Percentiles rank a stretch among this genome's conserved stretches.
Conservation (phyloP, 2,888 invertebrate genomes). For the Sarcophaga subvicina region DNA sequence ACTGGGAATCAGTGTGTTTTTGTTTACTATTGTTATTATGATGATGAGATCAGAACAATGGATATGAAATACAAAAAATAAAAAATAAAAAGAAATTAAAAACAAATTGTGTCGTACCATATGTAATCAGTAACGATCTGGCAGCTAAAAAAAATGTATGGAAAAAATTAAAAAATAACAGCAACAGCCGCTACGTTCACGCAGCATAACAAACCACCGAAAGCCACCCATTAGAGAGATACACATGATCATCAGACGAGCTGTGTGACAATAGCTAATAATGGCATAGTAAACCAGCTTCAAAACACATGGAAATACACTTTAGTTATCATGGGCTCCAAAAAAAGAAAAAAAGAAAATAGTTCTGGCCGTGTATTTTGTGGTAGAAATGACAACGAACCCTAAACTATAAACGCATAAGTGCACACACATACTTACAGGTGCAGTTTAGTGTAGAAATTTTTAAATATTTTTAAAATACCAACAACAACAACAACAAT, state of each 20-base stretch:
- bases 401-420: conserved; percentile 57
- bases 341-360: not conserved
- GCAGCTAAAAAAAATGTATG: conserved; percentile 9
- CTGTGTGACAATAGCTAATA: not conserved
- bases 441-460: conserved; percentile 57
- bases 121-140: conserved; percentile 63
- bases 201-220: conserved; percentile 64
- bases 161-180: conserved; percentile 22
- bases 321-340: not conserved
- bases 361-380: conserved; percentile 36
- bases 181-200: conserved; percentile 43
- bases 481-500: not conserved
- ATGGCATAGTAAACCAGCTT: conserved; percentile 3
- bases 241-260: conserved; percentile 42
- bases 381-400: conserved; percentile 62
- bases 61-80: conserved; percentile 6
- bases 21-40: conserved; percentile 46
- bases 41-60: conserved; percentile 64
- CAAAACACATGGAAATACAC: conserved; percentile 32
- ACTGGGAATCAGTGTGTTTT: conserved; percentile 57
- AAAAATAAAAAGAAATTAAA: conserved; percentile 40
- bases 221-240: conserved; percentile 35
- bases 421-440: conserved; percentile 27
- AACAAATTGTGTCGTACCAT: conserved; percentile 56
- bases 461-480: not conserved